Conservation (phyloP, 30 jellyfish, hydroid and myxozoan genomes). For the Rhopilema esculentum region DNA sequence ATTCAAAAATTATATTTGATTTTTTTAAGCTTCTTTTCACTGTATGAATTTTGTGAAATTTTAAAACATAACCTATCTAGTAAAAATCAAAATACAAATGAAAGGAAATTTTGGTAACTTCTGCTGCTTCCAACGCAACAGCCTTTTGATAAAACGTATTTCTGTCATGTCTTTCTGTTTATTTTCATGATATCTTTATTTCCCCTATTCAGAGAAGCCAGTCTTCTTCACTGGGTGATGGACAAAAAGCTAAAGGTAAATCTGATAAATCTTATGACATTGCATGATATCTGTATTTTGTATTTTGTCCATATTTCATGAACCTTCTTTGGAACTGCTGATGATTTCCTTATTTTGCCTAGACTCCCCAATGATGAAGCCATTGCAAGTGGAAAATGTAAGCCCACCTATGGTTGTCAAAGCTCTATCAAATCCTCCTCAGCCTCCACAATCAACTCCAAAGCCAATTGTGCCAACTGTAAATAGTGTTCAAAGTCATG, state of each 20-base stretch:
- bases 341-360: neutral
- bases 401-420: conserved; percentile 49
- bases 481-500: conserved; percentile 41
- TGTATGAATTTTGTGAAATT: no score
- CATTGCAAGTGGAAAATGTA: conserved; percentile 57
- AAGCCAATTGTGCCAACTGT: conserved; percentile 16
- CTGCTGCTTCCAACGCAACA: no score
- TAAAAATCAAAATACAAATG: neutral
- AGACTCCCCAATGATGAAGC: conserved; percentile 57
- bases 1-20: neutral
- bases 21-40: no score
- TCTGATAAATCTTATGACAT: no score
- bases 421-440: conserved; percentile 4
- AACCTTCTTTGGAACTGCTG: neutral
- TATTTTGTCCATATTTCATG: no score
- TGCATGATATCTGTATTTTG: no score
- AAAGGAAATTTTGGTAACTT: neutral
- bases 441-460: conserved; percentile 25
- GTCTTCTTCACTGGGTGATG: conserved; percentile 43
- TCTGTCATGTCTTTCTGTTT: no score
- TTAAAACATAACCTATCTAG: no score
- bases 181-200: neutral
- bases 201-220: conserved; percentile 30
- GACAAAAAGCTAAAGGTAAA: conserved; percentile 48
- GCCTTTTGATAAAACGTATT: no score